Percentiles rank a stretch among this genome's conserved stretches.
Conservation (phyloP, 2,797 vertebrate species). For the Galaxias olidus region DNA sequence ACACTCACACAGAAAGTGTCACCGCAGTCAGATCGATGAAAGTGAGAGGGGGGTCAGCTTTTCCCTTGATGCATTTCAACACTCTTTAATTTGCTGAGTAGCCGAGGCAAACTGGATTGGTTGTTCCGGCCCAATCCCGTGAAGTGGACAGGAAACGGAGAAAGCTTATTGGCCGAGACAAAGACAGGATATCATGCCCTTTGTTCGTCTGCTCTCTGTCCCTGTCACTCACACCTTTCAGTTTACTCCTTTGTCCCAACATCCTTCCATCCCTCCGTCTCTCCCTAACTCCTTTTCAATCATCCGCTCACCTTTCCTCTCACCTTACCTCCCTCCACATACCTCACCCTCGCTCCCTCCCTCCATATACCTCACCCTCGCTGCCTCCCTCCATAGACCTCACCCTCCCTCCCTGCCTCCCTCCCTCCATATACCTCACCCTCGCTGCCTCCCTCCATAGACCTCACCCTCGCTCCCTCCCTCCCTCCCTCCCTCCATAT, state of each 20-base stretch:
- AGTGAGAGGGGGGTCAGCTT: constrained; percentile 70
- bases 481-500: neutral
- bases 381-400: neutral
- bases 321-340: neutral
- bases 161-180: too few relatives aligned
- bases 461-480: neutral
- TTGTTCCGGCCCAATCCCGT: constrained; percentile 37
- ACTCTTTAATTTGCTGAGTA: constrained; percentile 80
- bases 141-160: constrained; percentile 1
- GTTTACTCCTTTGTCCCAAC: too few relatives aligned
- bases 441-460: neutral
- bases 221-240: too few relatives aligned
- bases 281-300: too few relatives aligned
- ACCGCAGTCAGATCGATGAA: constrained; percentile 80
- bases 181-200: too few relatives aligned
- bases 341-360: neutral
- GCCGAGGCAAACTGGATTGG: constrained; percentile 68
- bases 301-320: too few relatives aligned
- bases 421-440: neutral
- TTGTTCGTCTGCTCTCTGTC: too few relatives aligned
- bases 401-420: neutral
- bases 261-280: too few relatives aligned
- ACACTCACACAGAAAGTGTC: constrained; percentile 76
- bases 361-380: neutral
- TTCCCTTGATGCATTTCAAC: constrained; percentile 80